Conservation (phyloP, 2,797 vertebrate species). For the Liparis tanakae region DNA sequence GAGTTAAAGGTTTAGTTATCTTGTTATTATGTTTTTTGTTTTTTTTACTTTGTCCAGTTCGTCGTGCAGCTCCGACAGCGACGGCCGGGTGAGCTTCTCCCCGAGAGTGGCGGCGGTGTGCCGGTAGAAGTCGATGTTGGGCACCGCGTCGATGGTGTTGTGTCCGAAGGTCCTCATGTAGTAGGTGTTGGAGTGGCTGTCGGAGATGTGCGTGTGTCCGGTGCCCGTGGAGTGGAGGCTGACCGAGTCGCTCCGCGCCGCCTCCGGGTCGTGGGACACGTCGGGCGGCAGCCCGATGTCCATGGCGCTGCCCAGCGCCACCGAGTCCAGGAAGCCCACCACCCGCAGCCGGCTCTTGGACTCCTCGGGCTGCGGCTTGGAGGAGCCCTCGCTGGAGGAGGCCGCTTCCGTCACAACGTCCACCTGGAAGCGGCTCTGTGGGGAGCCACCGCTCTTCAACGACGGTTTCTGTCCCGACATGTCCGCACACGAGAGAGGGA, state of each 20-base stretch:
- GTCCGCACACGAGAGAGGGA: conserved; percentile 1
- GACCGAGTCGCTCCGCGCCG: conserved; percentile 88
- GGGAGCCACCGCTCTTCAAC: conserved; percentile 78
- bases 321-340: conserved; percentile 89
- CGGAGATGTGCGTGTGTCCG: conserved; percentile 92
- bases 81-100: conserved; percentile 92
- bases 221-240: conserved; percentile 91
- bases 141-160: conserved; percentile 97
- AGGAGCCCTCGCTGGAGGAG: conserved; percentile 29
- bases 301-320: conserved; percentile 79
- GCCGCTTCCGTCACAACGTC: conserved; percentile 86
- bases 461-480: conserved; percentile 82
- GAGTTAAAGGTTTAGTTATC: background rate
- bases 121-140: conserved; percentile 95
- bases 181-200: conserved; percentile 95
- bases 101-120: conserved; percentile 91
- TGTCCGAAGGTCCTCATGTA: conserved; percentile 97
- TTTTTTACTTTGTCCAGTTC: conserved; percentile 92
- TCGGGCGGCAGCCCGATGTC: conserved; percentile 80
- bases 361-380: conserved; percentile 74
- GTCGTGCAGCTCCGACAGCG: conserved; percentile 94
- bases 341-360: conserved; percentile 87
- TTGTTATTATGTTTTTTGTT: conserved; percentile 15
- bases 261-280: conserved; percentile 86
- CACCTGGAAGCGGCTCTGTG: conserved; percentile 94